A percentile compares a stretch with the other conserved stretches of the same genome.
phyloP scores from a whole-genome alignment of 1,140 invertebrate genomes.

The Asbolus verrucosus region DNA sequence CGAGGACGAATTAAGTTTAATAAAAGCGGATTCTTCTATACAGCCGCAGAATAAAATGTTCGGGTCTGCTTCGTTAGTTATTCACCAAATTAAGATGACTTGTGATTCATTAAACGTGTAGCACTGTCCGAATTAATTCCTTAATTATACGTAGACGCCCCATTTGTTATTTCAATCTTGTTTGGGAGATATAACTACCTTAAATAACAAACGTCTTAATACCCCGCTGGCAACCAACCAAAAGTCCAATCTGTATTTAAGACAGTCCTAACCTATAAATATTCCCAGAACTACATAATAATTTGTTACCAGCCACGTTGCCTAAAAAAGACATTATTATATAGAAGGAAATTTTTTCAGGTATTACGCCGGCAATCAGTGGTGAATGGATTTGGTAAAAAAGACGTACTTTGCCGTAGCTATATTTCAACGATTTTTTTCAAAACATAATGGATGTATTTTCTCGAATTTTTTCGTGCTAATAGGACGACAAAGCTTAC shows the following conservation, averaged over 20 bases:
- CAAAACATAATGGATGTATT: too few relatives aligned
- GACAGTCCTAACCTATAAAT: constrained; percentile 31
- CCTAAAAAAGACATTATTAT: constrained; percentile 38
- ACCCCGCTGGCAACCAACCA: constrained; percentile 42
- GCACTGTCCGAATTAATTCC: constrained; percentile 38
- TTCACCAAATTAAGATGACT: constrained; percentile 40
- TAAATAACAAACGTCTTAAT: constrained; percentile 42
- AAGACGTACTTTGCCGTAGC: too few relatives aligned
- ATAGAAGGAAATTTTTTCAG: constrained; percentile 11
- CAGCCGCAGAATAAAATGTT: constrained; percentile 21
- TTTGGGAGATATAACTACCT: constrained; percentile 27
- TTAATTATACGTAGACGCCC: constrained; percentile 33
- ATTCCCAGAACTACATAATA: constrained; percentile 37
- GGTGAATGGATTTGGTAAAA: too few relatives aligned
- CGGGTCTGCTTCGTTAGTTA: constrained; percentile 15
- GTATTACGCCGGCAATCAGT: background rate
- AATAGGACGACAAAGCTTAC: too few relatives aligned
- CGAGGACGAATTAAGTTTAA: constrained; percentile 23
- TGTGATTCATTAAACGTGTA: constrained; percentile 42
- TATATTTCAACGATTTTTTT: too few relatives aligned
- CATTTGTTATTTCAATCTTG: constrained; percentile 31
- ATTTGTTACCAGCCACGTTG: constrained; percentile 6
- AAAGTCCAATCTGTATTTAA: constrained; percentile 40
- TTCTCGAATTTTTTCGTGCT: too few relatives aligned
- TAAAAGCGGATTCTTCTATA: constrained; percentile 20